Evolutionary conservation across 2,888 invertebrate genomes (phyloP).

Genomic region (Dicranocentrus wangi): DNA sequence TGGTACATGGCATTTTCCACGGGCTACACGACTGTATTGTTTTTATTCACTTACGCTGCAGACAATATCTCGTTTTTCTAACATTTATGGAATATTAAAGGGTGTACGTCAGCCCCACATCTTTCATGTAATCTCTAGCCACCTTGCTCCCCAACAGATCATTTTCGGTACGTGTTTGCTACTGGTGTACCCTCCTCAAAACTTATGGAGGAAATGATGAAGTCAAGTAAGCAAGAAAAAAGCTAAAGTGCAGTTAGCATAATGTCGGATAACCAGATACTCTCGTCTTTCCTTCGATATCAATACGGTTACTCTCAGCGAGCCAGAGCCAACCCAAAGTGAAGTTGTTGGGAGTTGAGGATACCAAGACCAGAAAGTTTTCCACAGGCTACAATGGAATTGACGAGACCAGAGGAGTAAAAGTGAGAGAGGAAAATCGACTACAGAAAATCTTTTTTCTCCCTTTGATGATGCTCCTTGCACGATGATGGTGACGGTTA

Average conservation of each 20-base stretch:
- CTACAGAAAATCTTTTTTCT: conserved; percentile 38
- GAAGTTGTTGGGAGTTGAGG: not conserved
- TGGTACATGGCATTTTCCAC: too few species aligned
- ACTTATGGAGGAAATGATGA: conserved; percentile 4
- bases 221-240: conserved; percentile 34
- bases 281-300: not conserved
- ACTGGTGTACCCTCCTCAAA: not conserved
- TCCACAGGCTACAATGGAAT: not conserved
- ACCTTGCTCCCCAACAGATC: too few species aligned
- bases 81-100: not conserved
- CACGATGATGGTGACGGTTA: conserved; percentile 14
- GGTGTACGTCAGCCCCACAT: not conserved
- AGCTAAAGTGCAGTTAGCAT: conserved; percentile 30
- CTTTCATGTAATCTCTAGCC: not conserved
- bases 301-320: not conserved
- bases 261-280: conserved; percentile 21
- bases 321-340: not conserved
- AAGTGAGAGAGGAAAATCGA: conserved; percentile 12
- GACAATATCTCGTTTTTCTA: too few species aligned
- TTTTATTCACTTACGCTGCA: too few species aligned
- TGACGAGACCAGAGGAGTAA: not conserved
- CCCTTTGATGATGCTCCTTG: conserved; percentile 2
- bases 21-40: too few species aligned
- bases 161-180: too few species aligned
- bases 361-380: too few species aligned